Evolutionary conservation across 1,140 invertebrate species (phyloP).

Genomic region (Drosophila ercepeae): DNA sequence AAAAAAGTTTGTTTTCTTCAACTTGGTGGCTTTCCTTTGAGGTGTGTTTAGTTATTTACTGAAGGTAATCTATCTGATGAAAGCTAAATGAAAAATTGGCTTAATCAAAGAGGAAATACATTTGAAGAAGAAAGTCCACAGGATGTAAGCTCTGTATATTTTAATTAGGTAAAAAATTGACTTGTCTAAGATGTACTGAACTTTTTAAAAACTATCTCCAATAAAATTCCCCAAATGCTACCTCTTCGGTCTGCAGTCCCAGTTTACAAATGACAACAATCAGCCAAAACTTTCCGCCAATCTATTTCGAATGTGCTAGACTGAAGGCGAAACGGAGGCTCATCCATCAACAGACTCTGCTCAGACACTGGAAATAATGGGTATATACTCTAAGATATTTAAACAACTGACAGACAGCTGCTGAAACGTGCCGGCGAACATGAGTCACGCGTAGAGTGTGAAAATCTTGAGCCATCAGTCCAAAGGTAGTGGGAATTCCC

Average conservation of each 20-base stretch:
- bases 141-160: constrained; percentile 18
- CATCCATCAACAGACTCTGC: constrained; percentile 60
- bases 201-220: not conserved
- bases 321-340: constrained; percentile 31
- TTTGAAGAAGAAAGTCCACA: constrained; percentile 12
- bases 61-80: constrained; percentile 41
- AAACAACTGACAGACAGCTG: constrained; percentile 49
- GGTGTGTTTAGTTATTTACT: not conserved
- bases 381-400: not conserved
- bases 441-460: constrained; percentile 65
- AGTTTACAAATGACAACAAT: constrained; percentile 65
- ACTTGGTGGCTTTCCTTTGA: constrained; percentile 31
- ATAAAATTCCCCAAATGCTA: too few species aligned
- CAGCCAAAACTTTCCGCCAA: constrained; percentile 62
- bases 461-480: constrained; percentile 28
- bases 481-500: constrained; percentile 10
- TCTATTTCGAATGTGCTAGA: constrained; percentile 63
- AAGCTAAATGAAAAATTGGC: constrained; percentile 41
- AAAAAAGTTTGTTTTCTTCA: not conserved
- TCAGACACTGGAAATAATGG: constrained; percentile 31
- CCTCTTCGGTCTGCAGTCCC: constrained; percentile 3
- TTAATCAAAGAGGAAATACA: constrained; percentile 3
- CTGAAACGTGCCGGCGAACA: constrained; percentile 65
- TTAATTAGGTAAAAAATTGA: too few species aligned
- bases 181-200: not conserved